phyloP scores from a whole-genome alignment of 2,888 invertebrate species.

The Chelonus formosanus region DNA sequence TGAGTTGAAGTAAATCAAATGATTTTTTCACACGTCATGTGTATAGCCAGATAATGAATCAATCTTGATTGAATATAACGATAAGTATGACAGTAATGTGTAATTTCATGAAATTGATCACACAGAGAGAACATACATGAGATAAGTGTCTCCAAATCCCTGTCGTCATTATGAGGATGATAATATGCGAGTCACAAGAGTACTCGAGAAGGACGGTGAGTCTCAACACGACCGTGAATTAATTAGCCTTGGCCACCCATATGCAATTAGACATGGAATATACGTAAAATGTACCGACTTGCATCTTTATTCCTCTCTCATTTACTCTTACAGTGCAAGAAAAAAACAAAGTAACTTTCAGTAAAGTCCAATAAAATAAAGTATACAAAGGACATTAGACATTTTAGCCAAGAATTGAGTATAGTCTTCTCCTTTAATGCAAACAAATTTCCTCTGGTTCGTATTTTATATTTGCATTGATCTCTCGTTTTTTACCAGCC shows the following conservation, averaged over 20 bases:
- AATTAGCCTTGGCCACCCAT: conserved; percentile 18
- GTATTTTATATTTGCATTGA: not conserved
- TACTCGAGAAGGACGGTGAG: conserved; percentile 7
- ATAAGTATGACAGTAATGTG: not conserved
- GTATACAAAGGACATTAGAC: too few species aligned
- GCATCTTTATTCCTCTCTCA: too few species aligned
- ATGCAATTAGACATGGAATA: conserved; percentile 10
- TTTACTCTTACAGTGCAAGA: too few species aligned
- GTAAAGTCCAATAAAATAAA: too few species aligned
- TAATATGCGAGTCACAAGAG: conserved; percentile 25
- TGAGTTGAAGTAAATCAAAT: too few species aligned
- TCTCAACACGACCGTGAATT: conserved; percentile 23
- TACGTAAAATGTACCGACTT: conserved; percentile 12
- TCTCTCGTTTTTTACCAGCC: not conserved
- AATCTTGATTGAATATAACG: not conserved
- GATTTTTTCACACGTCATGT: too few species aligned
- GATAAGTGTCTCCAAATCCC: conserved; percentile 23
- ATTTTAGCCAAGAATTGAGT: too few species aligned
- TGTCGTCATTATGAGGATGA: conserved; percentile 24
- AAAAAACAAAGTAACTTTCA: too few species aligned
- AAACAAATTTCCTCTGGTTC: too few species aligned
- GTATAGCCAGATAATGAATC: too few species aligned
- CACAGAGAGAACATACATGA: conserved; percentile 1
- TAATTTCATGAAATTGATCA: conserved; percentile 19
- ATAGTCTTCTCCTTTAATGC: too few species aligned